A percentile compares a stretch with the other conserved stretches of the same genome.
phyloP scores from a whole-genome alignment of 2,113 vertebrate genomes.

The Spea bombifrons region DNA sequence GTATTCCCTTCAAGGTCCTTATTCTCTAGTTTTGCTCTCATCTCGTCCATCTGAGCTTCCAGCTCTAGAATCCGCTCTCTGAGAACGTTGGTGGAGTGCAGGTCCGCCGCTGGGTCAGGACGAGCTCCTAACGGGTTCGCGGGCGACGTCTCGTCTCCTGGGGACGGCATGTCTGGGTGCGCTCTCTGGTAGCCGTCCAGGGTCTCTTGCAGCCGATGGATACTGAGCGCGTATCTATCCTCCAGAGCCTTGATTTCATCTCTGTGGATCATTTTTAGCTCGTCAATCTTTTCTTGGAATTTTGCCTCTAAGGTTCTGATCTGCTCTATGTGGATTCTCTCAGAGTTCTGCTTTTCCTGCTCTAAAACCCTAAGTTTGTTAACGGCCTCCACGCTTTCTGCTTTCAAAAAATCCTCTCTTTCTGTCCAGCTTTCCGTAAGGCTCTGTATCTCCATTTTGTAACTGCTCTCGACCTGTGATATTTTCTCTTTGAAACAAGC shows the following conservation, averaged over 20 bases:
- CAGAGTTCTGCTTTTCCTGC: constrained; percentile 73
- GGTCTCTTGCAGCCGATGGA: constrained; percentile 67
- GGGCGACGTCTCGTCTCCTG: fast-evolving
- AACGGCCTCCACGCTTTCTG: constrained; percentile 66
- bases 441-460: constrained; percentile 69
- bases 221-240: constrained; percentile 72
- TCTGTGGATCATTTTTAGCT: constrained; percentile 76
- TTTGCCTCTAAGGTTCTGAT: constrained; percentile 78
- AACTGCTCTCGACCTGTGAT: constrained; percentile 68
- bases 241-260: constrained; percentile 79
- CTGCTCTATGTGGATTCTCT: constrained; percentile 72
- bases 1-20: constrained; percentile 78
- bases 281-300: constrained; percentile 76
- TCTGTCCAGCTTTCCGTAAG: constrained; percentile 67
- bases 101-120: constrained; percentile 35
- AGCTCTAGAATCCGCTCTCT: constrained; percentile 85
- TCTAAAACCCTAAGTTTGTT: constrained; percentile 70
- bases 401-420: constrained; percentile 71
- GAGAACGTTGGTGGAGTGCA: constrained; percentile 73
- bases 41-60: constrained; percentile 84
- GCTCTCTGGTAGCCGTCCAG: constrained; percentile 59
- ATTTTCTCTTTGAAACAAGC: constrained; percentile 66
- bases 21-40: constrained; percentile 88
- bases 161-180: neutral
- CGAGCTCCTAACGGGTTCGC: constrained; percentile 14